Conservation (phyloP, 2,113 vertebrate genomes). For the Xiphophorus maculatus region DNA sequence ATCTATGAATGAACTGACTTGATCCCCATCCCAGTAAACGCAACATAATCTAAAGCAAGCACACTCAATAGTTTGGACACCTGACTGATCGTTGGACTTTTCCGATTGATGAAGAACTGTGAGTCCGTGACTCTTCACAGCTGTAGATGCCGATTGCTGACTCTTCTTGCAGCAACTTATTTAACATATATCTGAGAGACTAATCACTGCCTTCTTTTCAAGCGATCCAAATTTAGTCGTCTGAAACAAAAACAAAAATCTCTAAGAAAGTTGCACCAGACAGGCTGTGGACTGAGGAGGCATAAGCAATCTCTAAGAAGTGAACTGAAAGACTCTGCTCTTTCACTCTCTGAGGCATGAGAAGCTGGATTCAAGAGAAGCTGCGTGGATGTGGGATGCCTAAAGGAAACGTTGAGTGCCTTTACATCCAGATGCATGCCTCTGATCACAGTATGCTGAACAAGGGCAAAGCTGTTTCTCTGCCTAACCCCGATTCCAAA, state of each 20-base stretch:
- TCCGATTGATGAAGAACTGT: slow-evolving; percentile 3
- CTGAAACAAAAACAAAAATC: slow-evolving; percentile 8
- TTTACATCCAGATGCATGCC: slow-evolving; percentile 55
- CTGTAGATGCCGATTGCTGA: background rate
- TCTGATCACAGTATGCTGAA: slow-evolving; percentile 40
- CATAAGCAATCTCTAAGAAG: background rate
- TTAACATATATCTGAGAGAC: background rate
- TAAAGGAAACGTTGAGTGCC: slow-evolving; percentile 61
- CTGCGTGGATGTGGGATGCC: slow-evolving; percentile 1
- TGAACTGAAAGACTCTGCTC: background rate
- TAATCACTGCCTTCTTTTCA: slow-evolving; percentile 23
- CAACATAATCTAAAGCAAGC: slow-evolving; percentile 8
- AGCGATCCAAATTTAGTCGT: background rate
- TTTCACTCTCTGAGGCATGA: background rate
- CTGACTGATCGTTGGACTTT: background rate
- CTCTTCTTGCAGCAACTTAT: background rate
- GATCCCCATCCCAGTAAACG: background rate
- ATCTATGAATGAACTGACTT: background rate
- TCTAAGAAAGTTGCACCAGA: background rate
- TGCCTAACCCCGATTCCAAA: slow-evolving; percentile 10
- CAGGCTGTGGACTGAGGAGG: background rate
- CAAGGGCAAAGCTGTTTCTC: slow-evolving; percentile 13
- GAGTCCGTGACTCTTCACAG: slow-evolving; percentile 6
- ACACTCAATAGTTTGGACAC: background rate
- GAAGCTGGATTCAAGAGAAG: background rate